Evolutionary conservation across 2,888 invertebrate genomes (phyloP), one percentile per base, ranked within the genome.

Genomic region (Meteorus colon): DNA sequence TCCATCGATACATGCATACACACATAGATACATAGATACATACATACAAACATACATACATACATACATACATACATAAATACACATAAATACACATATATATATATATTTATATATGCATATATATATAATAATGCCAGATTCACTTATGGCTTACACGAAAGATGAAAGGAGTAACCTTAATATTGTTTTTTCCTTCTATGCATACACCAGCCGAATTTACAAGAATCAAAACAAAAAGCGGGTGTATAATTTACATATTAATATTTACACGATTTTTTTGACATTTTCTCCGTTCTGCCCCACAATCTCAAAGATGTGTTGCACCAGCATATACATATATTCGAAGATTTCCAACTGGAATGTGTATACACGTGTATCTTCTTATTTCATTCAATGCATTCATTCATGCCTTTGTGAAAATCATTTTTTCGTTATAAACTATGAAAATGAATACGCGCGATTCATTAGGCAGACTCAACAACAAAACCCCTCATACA

Each of bases 201-300:
- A 65, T 16, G 37, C 19, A 31, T 27, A 29, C 12, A 62, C 29
- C 14, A 31, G 14, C 3, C 12, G 2, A 62, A 62, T 29, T 31
- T 31, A 31, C 31, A 62, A 29, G 14, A 62, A 29, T n/a, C 27
- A 16, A 62, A 62, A 29, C 63, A 16, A n/a, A 34, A 37, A 65
- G 24, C 19, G n/a, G 10, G 0, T 55, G 19, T 19, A n/a, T 48
- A n/a, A 72, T 41, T 73, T 67, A 59, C 67, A 67, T 66, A 73
- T 59, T 27, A 66, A 67, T 67, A 73, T 73, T 67, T 73, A 73
- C 73, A 73, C 2, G 4, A 24, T 51, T 27, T 63, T 65, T 31
- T 24, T 34, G 29, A n/a, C n/a, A 37, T 31, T 55, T 6, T 24
- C 19, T 66, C 29, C 6, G 27, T 8, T 27, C 27, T 71, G 10